phyloP scores from a whole-genome alignment of 2,888 invertebrate genomes.

The Drosophila paracracens region DNA sequence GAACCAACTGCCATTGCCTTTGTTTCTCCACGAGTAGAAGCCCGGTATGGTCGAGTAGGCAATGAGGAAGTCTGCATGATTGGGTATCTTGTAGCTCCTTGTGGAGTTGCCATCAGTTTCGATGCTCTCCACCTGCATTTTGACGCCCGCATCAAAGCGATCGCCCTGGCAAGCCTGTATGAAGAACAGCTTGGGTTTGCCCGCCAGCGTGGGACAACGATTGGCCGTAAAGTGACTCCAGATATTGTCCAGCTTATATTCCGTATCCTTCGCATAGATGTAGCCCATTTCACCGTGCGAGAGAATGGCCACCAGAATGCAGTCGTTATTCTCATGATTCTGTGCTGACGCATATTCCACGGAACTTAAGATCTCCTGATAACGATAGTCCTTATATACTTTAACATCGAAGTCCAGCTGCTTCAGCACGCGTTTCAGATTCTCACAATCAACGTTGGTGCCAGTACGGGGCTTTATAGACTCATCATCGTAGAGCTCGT shows the following conservation, averaged over 20 bases:
- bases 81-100: conserved; percentile 92
- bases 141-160: conserved; percentile 92
- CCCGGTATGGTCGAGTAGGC: conserved; percentile 97
- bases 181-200: conserved; percentile 91
- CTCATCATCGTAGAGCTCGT: conserved; percentile 91
- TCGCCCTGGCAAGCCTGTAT: conserved; percentile 97
- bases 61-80: conserved; percentile 97
- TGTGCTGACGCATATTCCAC: conserved; percentile 89
- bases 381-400: conserved; percentile 89
- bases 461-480: conserved; percentile 91
- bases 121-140: conserved; percentile 85
- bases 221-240: conserved; percentile 93
- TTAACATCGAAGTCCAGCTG: conserved; percentile 90
- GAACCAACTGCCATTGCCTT: conserved; percentile 97
- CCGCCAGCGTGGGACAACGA: conserved; percentile 92
- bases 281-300: conserved; percentile 96
- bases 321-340: conserved; percentile 93
- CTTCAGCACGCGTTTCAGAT: conserved; percentile 88
- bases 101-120: conserved; percentile 90
- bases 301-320: conserved; percentile 92
- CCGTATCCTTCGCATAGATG: conserved; percentile 93
- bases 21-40: conserved; percentile 97
- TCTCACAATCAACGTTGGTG: conserved; percentile 93
- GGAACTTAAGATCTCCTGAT: conserved; percentile 88
- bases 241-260: conserved; percentile 92